Conservation (phyloP, 2,797 vertebrate genomes). For the Manis pentadactyla region DNA sequence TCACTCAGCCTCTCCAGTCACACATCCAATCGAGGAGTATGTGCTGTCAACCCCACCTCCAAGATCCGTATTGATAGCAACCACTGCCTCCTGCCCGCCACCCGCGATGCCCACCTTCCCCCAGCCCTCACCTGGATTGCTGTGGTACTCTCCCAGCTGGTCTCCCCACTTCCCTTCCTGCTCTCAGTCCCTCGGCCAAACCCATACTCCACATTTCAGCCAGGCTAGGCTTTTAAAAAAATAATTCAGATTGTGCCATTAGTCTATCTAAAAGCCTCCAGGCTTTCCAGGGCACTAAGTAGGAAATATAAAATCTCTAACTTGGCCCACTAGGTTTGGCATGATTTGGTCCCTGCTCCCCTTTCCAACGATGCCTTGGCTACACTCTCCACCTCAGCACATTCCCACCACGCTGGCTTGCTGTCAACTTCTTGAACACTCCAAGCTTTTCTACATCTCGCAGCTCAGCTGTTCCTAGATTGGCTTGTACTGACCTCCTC, state of each 20-base stretch:
- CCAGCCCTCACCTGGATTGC: too few relatives aligned
- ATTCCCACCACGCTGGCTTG: background rate
- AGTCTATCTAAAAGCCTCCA: background rate
- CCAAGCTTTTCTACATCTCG: background rate
- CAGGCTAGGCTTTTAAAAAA: background rate
- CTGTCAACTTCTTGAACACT: background rate
- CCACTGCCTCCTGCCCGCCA: too few relatives aligned
- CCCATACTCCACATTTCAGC: background rate
- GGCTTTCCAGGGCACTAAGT: background rate
- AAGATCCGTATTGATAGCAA: background rate
- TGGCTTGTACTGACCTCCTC: background rate
- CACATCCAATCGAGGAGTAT: background rate
- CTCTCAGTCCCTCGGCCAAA: background rate
- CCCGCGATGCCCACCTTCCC: accelerated
- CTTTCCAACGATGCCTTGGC: background rate
- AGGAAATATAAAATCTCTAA: background rate
- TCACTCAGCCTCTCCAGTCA: background rate
- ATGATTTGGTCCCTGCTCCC: background rate
- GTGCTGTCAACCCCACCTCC: background rate
- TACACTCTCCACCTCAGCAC: too few relatives aligned
- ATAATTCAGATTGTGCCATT: background rate
- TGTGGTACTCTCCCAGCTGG: accelerated
- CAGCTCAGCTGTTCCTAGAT: background rate
- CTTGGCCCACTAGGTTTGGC: background rate
- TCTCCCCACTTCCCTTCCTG: too few relatives aligned